Conservation (phyloP, 2,113 vertebrate genomes). For the Delphinapterus leucas region DNA sequence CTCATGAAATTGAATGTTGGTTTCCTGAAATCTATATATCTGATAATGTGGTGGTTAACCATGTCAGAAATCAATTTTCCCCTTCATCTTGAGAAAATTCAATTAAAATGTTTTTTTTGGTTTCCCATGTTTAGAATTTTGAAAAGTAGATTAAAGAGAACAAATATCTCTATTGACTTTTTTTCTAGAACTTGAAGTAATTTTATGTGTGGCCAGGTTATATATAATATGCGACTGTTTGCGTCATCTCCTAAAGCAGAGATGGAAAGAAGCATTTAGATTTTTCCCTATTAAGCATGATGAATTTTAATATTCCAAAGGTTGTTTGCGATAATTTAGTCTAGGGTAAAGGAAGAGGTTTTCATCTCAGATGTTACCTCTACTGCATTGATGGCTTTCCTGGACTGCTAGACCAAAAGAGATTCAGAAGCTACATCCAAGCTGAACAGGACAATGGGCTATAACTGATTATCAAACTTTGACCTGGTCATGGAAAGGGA, state of each 20-base stretch:
- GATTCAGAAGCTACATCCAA: neutral
- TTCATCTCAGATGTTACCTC: neutral
- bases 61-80: conserved; percentile 71
- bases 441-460: neutral
- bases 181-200: conserved; percentile 4
- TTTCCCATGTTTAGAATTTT: conserved; percentile 63
- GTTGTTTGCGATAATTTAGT: neutral
- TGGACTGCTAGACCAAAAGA: neutral
- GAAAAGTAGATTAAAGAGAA: conserved; percentile 47
- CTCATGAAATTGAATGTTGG: conserved; percentile 75
- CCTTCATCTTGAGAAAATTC: conserved; percentile 72
- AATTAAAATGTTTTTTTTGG: conserved; percentile 62
- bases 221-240: neutral
- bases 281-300: neutral
- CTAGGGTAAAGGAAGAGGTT: neutral
- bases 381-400: neutral
- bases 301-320: conserved; percentile 25
- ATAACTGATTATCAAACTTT: neutral
- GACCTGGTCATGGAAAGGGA: neutral
- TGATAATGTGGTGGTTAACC: conserved; percentile 66
- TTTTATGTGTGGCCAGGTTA: conserved; percentile 3
- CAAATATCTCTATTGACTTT: neutral
- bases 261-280: neutral
- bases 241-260: neutral
- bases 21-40: conserved; percentile 76